phyloP scores from a whole-genome alignment of 2,888 invertebrate species.

The Temnothorax ravouxi region DNA sequence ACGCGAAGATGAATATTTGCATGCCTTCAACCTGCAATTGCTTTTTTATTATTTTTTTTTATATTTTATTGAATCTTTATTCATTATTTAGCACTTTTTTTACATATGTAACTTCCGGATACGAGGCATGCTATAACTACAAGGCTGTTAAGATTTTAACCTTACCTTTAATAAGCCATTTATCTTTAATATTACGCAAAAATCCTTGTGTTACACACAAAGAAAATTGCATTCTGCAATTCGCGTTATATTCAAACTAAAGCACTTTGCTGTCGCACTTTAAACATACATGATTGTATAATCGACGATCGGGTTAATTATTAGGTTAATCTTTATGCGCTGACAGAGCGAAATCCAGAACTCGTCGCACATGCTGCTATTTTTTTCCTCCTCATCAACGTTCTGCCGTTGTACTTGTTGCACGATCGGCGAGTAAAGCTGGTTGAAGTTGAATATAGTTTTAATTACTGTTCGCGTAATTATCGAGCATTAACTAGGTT shows the following conservation, averaged over 20 bases:
- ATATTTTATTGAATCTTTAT: background rate
- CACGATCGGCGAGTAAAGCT: slow-evolving; percentile 27
- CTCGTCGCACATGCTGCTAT: background rate
- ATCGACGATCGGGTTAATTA: slow-evolving; percentile 34
- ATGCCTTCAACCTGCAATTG: background rate
- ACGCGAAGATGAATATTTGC: background rate
- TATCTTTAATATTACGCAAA: slow-evolving; percentile 19
- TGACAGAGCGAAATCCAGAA: slow-evolving; percentile 21
- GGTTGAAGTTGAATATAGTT: slow-evolving; percentile 33
- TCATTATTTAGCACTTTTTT: background rate
- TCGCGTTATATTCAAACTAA: background rate
- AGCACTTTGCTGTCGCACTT: background rate
- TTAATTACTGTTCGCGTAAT: slow-evolving; percentile 30
- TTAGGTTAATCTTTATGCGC: slow-evolving; percentile 33
- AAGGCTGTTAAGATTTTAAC: background rate
- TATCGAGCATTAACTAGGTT: slow-evolving; percentile 65
- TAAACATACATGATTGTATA: slow-evolving; percentile 24
- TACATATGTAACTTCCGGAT: background rate
- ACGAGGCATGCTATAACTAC: slow-evolving; percentile 21
- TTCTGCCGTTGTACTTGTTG: slow-evolving; percentile 2
- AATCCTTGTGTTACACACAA: background rate
- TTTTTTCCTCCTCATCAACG: background rate
- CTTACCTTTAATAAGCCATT: slow-evolving; percentile 18
- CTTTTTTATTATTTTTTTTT: background rate
- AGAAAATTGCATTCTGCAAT: background rate